Evolutionary conservation across 2,797 vertebrate genomes (phyloP), one percentile per base, ranked within the genome.

Genomic region (Poecile montanus): DNA sequence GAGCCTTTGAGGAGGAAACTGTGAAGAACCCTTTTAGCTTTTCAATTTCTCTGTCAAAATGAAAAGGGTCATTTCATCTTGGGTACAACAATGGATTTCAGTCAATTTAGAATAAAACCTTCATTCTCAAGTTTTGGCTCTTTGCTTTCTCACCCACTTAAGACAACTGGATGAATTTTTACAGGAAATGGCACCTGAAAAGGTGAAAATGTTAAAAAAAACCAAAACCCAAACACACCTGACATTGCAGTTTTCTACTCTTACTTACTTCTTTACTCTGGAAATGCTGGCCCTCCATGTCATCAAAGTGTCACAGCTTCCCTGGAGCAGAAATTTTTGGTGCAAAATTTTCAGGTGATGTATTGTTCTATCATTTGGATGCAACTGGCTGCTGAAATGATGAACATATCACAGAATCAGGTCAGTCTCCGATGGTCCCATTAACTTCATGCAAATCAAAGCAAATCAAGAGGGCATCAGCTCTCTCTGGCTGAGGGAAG

Each of bases 341-440:
- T 40, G 38, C 38, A 40, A 40, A 40, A 13, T 40, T 66, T 56
- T 86, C 48, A n/a, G 25, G 40, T 47, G 40, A 75, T 4, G 21
- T n/a, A 42, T 25, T 67, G 22, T 62, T 82, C 66, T 79, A 85
- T 30, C 30, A 29, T 47, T 62, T 26, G 26, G 47, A n/a, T 47
- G n/a, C 42, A 66, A 25, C 16, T 27, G 53, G 20, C n/a, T 67
- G 56, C 58, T 75, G 76, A 74, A 88, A n/a, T 10, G 14, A 36
- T 38, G n/a, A 89, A 27, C 0, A 0, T 21, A 50, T 40, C 17
- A 7, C 16, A 45, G 23, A 21, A 26, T 40, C 53, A 65, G 21
- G 48, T 14, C 34, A 38, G 42, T 17, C 17, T 79, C 36, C 42
- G 32, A n/a, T 32, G 25, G 60, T 26, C 51, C n/a, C 22, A 6